A percentile compares a stretch with the other conserved stretches of the same genome.
Evolutionary conservation across 1,140 invertebrate species (phyloP).

Genomic region (Pseudomyrmex gracilis): DNA sequence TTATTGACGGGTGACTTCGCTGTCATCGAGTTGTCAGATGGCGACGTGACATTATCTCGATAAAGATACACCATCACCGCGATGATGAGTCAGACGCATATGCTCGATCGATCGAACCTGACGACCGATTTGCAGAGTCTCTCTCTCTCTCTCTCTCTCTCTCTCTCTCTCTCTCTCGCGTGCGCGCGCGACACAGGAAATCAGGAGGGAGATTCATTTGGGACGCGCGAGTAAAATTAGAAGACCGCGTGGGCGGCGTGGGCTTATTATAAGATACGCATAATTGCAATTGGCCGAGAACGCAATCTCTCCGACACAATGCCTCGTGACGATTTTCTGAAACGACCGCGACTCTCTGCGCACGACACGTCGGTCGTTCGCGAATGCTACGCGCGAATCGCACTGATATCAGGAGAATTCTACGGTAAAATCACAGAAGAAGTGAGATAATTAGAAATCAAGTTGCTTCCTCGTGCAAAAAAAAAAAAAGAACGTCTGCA

Average conservation of each 20-base stretch:
- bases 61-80: slow-evolving; percentile 34
- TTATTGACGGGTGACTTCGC: slow-evolving; percentile 3
- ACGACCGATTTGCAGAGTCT: slow-evolving; percentile 22
- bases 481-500: neutral
- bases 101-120: slow-evolving; percentile 5
- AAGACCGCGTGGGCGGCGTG: slow-evolving; percentile 65
- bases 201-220: slow-evolving; percentile 63
- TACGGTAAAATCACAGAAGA: neutral
- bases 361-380: slow-evolving; percentile 50
- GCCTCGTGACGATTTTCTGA: slow-evolving; percentile 70
- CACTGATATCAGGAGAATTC: neutral
- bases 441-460: neutral
- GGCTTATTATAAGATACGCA: slow-evolving; percentile 67
- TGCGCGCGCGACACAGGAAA: slow-evolving; percentile 64
- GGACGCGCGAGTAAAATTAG: slow-evolving; percentile 78
- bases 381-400: neutral
- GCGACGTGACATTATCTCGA: neutral
- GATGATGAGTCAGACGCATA: slow-evolving; percentile 44
- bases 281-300: slow-evolving; percentile 76
- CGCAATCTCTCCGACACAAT: slow-evolving; percentile 55
- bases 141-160: slow-evolving; percentile 33
- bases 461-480: neutral
- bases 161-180: slow-evolving; percentile 37
- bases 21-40: slow-evolving; percentile 21
- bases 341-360: slow-evolving; percentile 54